phyloP scores from a whole-genome alignment of 2,888 invertebrate genomes.

The Lottia gigantea region DNA sequence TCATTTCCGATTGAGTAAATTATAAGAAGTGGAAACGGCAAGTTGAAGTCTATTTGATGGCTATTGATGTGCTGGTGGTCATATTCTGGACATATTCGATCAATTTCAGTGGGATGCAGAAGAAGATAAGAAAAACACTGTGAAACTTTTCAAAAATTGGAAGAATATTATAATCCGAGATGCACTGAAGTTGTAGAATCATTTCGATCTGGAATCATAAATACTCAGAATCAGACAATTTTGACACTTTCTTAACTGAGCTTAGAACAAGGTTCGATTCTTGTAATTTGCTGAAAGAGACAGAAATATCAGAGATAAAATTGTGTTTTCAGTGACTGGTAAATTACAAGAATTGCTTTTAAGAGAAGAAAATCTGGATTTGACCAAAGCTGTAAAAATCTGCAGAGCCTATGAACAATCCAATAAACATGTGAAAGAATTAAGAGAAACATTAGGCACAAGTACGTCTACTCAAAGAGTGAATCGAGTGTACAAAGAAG shows the following conservation, averaged over 20 bases:
- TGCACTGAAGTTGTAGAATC: slow-evolving; percentile 33
- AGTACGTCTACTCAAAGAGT: no score
- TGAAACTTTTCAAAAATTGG: slow-evolving; percentile 26
- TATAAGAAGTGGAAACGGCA: no score
- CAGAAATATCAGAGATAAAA: slow-evolving; percentile 11
- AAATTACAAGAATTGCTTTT: not conserved
- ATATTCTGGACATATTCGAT: slow-evolving; percentile 21
- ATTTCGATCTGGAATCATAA: slow-evolving; percentile 27
- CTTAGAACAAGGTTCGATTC: not conserved
- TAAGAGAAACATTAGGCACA: not conserved
- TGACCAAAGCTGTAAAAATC: not conserved
- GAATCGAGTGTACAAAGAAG: no score
- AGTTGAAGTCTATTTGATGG: no score
- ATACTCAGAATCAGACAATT: slow-evolving; percentile 14
- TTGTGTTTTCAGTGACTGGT: slow-evolving; percentile 12
- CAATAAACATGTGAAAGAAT: slow-evolving; percentile 8
- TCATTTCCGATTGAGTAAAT: no score
- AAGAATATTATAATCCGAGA: slow-evolving; percentile 32
- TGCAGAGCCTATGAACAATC: slow-evolving; percentile 13
- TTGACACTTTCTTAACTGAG: slow-evolving; percentile 33
- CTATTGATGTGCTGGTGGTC: slow-evolving; percentile 12
- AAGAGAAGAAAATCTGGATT: slow-evolving; percentile 8
- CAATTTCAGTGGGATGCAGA: slow-evolving; percentile 22
- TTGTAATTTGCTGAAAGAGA: slow-evolving; percentile 12
- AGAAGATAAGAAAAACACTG: slow-evolving; percentile 23